Base-by-base conservation (phyloP, 2,888 invertebrate genomes). In the Holacanthella duospinosa region DNA sequence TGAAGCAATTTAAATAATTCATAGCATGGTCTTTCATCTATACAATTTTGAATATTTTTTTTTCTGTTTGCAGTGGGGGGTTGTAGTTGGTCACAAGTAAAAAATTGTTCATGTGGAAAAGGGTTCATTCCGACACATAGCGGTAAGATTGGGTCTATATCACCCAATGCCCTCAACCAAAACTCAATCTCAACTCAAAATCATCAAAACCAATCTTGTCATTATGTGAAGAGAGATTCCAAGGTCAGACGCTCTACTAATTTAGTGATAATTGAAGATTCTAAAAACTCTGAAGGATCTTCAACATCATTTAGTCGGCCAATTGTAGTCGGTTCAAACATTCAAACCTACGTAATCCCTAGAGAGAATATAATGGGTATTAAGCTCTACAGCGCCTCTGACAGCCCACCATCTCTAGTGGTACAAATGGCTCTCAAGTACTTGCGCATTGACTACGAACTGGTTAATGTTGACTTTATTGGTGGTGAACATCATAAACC, bases 331-430 rank as follows among this genome's bases (percentile, higher is more conserved):
- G 12, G 16, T 21, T 4, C 21, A 9, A 9, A 48, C 6, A 9
- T 36, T 36, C 36, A 6, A 36, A 36, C 6, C 16, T 36, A 36
- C 36, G 36, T 36, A 9, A 36, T 9, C 16, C 36, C 36, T 4
- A 48, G 48, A 21, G 19, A 48, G 4, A 21, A 4, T 21, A 48
- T 26, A 36, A 75, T 74, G 75, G 68, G 73, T 28, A 59, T 88
- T 75, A 87, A 86, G 75, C 76, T 89, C 54, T 88, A 88, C 74
- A 81, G 83, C 56, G 85, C 88, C 60, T 85, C 85, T 2, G 88
- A 88, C 78, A 88, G 88, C 1, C 88, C 88, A 1, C 88, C 88
- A 59, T 87, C 88, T 4, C 76, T 88, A 64, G 85, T 87, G 3
- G 87, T 87, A 59, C 80, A 84, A 43, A 86, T 86, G 80, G 82